These are phyloP conservation scores for Phataginus tetradactyla DNA, from an alignment of 2,797 vertebrate genomes.

Conservation along the genomic window DNA sequence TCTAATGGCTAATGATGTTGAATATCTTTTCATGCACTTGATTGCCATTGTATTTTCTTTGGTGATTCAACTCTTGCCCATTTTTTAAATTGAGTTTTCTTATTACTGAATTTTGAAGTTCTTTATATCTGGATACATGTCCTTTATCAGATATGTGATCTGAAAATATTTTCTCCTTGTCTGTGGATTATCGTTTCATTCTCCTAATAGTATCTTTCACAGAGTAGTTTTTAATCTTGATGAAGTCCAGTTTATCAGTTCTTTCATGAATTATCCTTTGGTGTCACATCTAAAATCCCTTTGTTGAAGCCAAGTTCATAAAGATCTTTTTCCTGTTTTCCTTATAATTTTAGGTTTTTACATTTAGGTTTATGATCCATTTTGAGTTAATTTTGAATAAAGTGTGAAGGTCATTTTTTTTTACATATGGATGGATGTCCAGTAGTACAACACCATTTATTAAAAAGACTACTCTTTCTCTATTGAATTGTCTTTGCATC, in stretches of 20 bases:
- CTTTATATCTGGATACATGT: neutral
- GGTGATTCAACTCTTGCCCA: neutral
- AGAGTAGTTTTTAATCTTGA: neutral
- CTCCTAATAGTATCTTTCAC: neutral
- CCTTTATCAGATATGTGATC: neutral
- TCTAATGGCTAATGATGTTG: neutral
- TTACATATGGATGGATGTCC: neutral
- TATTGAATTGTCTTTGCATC: neutral
- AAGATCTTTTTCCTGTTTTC: neutral
- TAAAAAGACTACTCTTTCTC: neutral
- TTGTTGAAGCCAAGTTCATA: neutral
- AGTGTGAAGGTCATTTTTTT: neutral
- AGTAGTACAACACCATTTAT: neutral
- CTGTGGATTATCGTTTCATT: neutral
- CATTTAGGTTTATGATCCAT: neutral
- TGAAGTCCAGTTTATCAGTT: neutral
- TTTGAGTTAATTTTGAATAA: neutral
- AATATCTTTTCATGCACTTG: neutral
- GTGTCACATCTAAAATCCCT: neutral
- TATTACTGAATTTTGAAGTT: neutral
- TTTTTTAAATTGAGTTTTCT: neutral
- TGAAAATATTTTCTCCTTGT: neutral
- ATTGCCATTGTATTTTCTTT: neutral
- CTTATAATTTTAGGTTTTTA: neutral
- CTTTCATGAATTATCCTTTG: neutral